Evolutionary conservation across 2,113 vertebrate species (phyloP).

Genomic region (Microtus ochrogaster): DNA sequence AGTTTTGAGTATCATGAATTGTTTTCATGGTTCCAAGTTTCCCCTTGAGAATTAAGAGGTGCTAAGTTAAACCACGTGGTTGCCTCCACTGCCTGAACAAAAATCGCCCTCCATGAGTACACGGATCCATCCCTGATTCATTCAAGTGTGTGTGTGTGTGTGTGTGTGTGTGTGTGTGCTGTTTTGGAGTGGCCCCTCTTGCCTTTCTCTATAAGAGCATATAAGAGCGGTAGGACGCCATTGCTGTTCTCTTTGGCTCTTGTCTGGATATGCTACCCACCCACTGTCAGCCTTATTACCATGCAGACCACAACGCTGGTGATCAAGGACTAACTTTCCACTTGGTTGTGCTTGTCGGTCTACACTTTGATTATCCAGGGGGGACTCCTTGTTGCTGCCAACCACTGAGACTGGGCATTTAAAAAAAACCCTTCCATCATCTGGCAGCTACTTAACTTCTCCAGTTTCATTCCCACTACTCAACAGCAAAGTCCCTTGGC

Average conservation of each 20-base stretch:
- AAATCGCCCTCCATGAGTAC: not conserved
- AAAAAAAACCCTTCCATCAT: too few species aligned
- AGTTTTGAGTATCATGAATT: conserved; percentile 17
- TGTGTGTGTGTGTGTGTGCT: not conserved
- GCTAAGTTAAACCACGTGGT: not conserved
- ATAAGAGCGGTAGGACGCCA: not conserved
- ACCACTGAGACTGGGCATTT: too few species aligned
- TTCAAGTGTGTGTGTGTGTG: not conserved
- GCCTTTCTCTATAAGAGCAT: not conserved
- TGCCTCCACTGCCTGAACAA: not conserved
- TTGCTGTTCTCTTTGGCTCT: not conserved
- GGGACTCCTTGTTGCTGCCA: too few species aligned
- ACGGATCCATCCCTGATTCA: not conserved
- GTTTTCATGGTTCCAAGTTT: conserved; percentile 38
- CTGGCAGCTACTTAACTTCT: too few species aligned
- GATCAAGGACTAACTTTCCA: too few species aligned
- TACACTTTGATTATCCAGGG: too few species aligned
- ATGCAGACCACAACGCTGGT: not conserved
- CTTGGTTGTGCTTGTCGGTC: too few species aligned
- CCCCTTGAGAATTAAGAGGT: conserved; percentile 21
- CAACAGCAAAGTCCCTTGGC: too few species aligned
- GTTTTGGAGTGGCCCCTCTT: not conserved
- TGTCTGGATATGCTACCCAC: not conserved
- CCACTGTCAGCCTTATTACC: not conserved
- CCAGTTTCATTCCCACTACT: too few species aligned